Evolutionary conservation across 64 coral and sea anemone species (phyloP), one percentile per base, ranked within the genome.

Genomic region (Hydrozoanthus tunicans): DNA sequence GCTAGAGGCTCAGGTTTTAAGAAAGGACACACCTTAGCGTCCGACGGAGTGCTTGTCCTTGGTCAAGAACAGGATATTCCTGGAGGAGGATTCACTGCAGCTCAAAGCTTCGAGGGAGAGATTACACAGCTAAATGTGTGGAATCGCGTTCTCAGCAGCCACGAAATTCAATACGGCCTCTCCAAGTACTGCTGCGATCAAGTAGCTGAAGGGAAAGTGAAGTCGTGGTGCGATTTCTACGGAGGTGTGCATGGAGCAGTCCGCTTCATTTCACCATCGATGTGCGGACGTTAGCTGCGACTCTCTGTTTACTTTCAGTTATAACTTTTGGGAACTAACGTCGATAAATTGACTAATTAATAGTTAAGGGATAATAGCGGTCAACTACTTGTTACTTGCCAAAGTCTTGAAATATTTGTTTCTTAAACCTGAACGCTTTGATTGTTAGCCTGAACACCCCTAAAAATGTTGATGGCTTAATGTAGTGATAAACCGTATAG

Each of bases 11-110:
- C 32, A 2, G 32, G 2, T 43, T 43, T 43, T 43, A 43, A 43
- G 32, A 43, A 43, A 43, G 32, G 32, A 43, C 32, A 43, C 32
- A 43, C 2, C 32, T 92, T 82, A 32, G 83, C 3, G 8, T 92
- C 15, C 64, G 82, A 43, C 0, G 32, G 32, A 43, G 32, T 43
- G 32, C 0, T 43, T 43, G 32, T 43, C 32, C 32, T 43, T 24
- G 90, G 90, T 1, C 90, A 92, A 51, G 79, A 92, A 13, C 91
- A 86, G 69, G 90, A 91, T 73, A 59, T 7, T 17, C 59, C 51
- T 32, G 68, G 79, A 20, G 67, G 67, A 6, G 53, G 63, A n/a
- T 83, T 82, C 73, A 20, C 20, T 20, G 25, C 4, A 14, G 5
- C 5, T 6, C 79, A 82, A 17, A 91, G 79, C 32, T 2, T 43